A percentile compares a stretch with the other conserved stretches of the same genome.
Conservation (phyloP, 2,113 vertebrate genomes). For the Urocitellus parryii region DNA sequence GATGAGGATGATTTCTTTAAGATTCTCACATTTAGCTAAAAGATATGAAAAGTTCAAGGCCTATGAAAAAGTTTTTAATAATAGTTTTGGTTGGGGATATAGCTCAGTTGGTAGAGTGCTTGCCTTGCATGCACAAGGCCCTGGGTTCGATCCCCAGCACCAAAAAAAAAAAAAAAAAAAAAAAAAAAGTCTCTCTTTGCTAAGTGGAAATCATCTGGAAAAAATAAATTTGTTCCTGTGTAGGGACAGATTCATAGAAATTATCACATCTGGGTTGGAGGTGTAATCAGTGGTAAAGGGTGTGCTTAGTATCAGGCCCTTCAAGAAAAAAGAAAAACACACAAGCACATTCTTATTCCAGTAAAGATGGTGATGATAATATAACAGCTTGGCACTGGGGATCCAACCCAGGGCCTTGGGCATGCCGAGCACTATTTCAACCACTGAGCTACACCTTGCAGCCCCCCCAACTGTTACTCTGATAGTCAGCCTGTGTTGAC, state of each 20-base stretch:
- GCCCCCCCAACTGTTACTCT: background rate
- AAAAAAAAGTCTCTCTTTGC: background rate
- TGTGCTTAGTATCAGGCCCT: no score
- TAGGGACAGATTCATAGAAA: background rate
- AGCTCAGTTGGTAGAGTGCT: no score
- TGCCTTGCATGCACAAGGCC: no score
- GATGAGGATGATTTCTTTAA: background rate
- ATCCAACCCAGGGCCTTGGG: background rate
- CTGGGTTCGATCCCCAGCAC: no score
- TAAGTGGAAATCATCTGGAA: constrained; percentile 26
- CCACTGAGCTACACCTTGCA: background rate
- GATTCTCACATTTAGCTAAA: background rate
- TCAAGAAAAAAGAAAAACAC: background rate
- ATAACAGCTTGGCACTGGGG: background rate
- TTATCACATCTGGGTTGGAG: background rate
- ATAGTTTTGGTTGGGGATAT: background rate
- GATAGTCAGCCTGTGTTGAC: background rate
- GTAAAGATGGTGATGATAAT: background rate
- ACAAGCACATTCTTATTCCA: background rate
- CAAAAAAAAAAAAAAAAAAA: no score
- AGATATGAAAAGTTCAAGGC: background rate
- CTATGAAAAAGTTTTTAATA: background rate
- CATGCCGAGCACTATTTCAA: background rate
- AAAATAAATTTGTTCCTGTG: background rate
- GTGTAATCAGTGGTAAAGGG: no score